Evolutionary conservation across 2,888 invertebrate species (phyloP).

Genomic region (Drosophila conformis): DNA sequence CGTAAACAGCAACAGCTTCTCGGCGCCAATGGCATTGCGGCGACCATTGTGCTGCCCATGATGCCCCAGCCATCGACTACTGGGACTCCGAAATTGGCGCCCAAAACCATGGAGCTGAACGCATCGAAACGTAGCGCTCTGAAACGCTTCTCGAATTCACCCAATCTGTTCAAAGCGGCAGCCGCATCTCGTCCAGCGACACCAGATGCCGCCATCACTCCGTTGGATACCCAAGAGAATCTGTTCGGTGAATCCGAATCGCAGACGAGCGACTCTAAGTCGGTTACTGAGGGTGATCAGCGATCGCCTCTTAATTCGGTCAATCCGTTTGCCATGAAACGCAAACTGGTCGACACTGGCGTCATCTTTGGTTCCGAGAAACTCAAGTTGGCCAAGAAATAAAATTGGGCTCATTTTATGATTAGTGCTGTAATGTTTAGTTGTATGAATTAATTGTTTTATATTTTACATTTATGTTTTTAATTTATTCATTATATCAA

Average conservation of each 20-base stretch:
- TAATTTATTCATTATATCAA: background rate
- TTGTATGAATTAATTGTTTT: conserved; percentile 21
- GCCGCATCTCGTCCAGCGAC: conserved; percentile 47
- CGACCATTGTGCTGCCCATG: conserved; percentile 67
- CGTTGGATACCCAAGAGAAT: conserved; percentile 73
- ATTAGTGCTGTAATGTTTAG: conserved; percentile 12
- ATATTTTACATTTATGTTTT: background rate
- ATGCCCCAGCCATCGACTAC: conserved; percentile 28
- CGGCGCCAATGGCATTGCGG: conserved; percentile 53
- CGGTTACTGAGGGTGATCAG: conserved; percentile 30
- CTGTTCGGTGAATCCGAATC: conserved; percentile 59
- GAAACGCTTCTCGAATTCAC: conserved; percentile 85
- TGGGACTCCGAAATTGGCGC: conserved; percentile 66
- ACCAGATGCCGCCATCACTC: conserved; percentile 39
- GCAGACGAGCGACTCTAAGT: conserved; percentile 33
- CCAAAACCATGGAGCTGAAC: conserved; percentile 82
- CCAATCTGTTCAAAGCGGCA: conserved; percentile 75
- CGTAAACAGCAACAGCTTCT: conserved; percentile 74
- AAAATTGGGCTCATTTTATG: conserved; percentile 15
- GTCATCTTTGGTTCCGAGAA: conserved; percentile 80
- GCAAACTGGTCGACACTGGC: conserved; percentile 83
- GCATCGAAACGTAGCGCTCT: conserved; percentile 86
- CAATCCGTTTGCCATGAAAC: conserved; percentile 84
- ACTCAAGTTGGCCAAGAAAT: conserved; percentile 76
- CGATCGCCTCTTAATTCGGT: conserved; percentile 79